These are phyloP conservation scores for Scaptomyza graminum DNA, from an alignment of 1,140 invertebrate species.

Conservation along the genomic window DNA sequence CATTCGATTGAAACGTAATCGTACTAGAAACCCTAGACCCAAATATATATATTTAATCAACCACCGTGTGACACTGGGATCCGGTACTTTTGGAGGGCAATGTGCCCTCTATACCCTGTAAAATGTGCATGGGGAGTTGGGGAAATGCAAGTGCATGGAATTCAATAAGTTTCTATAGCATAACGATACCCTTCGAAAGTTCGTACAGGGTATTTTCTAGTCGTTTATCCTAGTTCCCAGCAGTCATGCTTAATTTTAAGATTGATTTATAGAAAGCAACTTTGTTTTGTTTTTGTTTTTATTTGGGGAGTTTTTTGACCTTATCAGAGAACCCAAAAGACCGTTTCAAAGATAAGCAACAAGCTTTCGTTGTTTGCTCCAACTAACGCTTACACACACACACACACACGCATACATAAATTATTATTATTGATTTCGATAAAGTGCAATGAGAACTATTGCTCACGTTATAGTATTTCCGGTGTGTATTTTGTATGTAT, in stretches of 20 bases:
- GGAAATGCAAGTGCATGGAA: not conserved
- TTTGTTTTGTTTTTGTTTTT: slow-evolving; percentile 4
- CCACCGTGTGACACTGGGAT: slow-evolving; percentile 43
- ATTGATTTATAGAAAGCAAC: slow-evolving; percentile 33
- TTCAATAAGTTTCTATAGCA: not conserved
- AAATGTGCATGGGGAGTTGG: not conserved
- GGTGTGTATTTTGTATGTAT: slow-evolving; percentile 49
- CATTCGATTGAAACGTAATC: slow-evolving; percentile 25
- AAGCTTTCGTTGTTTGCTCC: slow-evolving; percentile 49
- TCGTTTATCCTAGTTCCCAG: not conserved
- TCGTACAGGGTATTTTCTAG: not conserved
- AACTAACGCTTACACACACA: slow-evolving; percentile 28
- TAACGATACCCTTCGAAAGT: not conserved
- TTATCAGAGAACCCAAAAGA: slow-evolving; percentile 57
- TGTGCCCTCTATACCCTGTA: slow-evolving; percentile 27
- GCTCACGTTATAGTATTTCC: slow-evolving; percentile 76
- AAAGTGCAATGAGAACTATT: slow-evolving; percentile 66
- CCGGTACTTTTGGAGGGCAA: slow-evolving; percentile 39
- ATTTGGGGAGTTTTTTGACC: slow-evolving; percentile 19
- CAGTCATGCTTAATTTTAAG: slow-evolving; percentile 22
- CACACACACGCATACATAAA: slow-evolving; percentile 42
- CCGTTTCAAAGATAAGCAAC: slow-evolving; percentile 65
- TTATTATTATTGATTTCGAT: slow-evolving; percentile 73
- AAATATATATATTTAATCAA: slow-evolving; percentile 41
- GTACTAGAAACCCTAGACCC: slow-evolving; percentile 13